Conservation (phyloP, 2,888 invertebrate species). For the Crematogaster levior region DNA sequence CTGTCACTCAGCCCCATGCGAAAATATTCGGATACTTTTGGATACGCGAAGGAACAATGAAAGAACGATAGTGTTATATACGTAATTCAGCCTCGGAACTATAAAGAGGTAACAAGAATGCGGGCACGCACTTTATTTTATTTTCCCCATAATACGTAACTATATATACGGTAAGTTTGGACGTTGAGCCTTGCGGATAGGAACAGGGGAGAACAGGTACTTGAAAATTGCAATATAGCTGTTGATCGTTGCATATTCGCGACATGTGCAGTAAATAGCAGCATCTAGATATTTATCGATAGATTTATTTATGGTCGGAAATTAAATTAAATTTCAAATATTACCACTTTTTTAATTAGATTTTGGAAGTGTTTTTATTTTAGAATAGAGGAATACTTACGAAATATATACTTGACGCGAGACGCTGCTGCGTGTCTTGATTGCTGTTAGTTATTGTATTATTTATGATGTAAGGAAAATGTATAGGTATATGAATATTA, state of each 20-base stretch:
- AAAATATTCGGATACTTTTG: slow-evolving; percentile 37
- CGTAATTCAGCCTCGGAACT: background rate
- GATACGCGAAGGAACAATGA: slow-evolving; percentile 33
- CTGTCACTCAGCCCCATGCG: slow-evolving; percentile 30
- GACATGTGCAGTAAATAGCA: background rate
- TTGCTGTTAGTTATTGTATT: background rate
- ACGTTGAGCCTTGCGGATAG: background rate
- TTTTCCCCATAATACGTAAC: slow-evolving; percentile 41
- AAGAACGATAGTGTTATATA: slow-evolving; percentile 7
- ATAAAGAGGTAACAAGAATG: background rate
- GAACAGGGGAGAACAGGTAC: background rate
- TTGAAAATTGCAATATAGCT: background rate
- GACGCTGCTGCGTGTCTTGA: too few species aligned
- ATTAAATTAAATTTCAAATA: background rate
- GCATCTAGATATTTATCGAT: background rate
- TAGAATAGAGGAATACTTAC: too few species aligned
- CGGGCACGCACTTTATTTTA: slow-evolving; percentile 15
- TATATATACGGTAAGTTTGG: slow-evolving; percentile 8
- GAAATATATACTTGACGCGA: too few species aligned
- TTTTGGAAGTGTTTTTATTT: background rate
- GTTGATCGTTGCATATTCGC: slow-evolving; percentile 15
- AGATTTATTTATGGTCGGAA: background rate
- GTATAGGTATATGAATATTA: background rate
- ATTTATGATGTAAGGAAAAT: background rate
- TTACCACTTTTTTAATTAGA: background rate